Percentiles rank a stretch among this genome's conserved stretches.
These are phyloP conservation scores for Phthorimaea operculella DNA, from an alignment of 1,140 invertebrate genomes.

Conservation along the genomic window DNA sequence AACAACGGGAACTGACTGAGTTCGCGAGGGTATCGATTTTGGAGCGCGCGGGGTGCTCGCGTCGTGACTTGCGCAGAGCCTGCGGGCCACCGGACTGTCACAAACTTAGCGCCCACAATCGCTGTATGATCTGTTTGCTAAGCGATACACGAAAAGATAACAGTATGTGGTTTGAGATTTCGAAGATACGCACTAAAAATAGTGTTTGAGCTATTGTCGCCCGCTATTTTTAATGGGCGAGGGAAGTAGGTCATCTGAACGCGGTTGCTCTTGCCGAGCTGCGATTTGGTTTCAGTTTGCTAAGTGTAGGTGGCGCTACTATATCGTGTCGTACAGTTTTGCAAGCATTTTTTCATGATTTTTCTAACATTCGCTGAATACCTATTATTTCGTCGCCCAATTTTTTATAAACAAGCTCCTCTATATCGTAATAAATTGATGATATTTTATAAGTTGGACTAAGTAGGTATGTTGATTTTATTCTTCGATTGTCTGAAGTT, in stretches of 20 bases:
- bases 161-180: constrained; percentile 30
- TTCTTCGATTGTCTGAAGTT: no score
- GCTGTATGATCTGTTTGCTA: neutral
- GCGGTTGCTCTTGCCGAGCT: constrained; percentile 36
- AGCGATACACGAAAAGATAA: constrained; percentile 16
- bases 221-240: constrained; percentile 61
- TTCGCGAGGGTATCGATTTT: constrained; percentile 47
- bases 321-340: neutral
- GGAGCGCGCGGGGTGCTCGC: constrained; percentile 1
- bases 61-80: neutral
- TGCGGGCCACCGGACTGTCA: neutral
- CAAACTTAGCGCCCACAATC: neutral
- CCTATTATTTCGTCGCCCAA: no score
- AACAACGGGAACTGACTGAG: constrained; percentile 40
- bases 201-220: constrained; percentile 63
- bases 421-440: no score
- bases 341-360: no score
- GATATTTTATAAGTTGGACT: no score
- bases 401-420: no score
- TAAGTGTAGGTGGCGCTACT: constrained; percentile 37
- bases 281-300: constrained; percentile 17
- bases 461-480: no score
- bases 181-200: constrained; percentile 59
- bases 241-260: constrained; percentile 51
- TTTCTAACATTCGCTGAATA: no score